These are phyloP conservation scores for Calameuta idolon DNA, from an alignment of 2,888 invertebrate species.

Conservation along the genomic window DNA sequence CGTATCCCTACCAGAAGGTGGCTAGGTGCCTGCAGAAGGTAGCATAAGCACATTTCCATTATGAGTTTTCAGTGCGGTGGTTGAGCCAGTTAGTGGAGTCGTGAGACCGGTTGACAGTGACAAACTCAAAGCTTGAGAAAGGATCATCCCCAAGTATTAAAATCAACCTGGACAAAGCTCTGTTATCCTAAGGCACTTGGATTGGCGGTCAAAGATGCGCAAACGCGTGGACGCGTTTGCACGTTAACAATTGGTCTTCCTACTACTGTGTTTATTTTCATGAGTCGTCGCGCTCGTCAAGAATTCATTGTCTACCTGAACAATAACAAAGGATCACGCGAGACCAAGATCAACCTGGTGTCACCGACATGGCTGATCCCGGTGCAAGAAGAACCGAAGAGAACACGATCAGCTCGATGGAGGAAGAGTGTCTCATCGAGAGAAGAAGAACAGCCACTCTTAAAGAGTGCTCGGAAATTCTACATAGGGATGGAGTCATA, in stretches of 20 bases:
- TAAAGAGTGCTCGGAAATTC: constrained; percentile 75
- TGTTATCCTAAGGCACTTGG: not conserved
- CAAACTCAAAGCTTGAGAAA: not conserved
- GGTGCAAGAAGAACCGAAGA: constrained; percentile 33
- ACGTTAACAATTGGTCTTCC: not conserved
- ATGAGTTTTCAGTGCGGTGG: constrained; percentile 13
- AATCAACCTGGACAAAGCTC: not conserved
- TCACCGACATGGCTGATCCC: constrained; percentile 11
- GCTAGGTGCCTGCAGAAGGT: constrained; percentile 11
- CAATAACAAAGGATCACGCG: constrained; percentile 12
- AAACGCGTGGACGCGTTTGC: not conserved
- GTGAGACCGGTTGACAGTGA: not conserved
- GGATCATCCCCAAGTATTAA: not conserved
- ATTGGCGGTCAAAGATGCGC: not conserved
- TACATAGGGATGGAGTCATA: constrained; percentile 72
- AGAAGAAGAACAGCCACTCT: constrained; percentile 72
- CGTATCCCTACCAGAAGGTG: constrained; percentile 14
- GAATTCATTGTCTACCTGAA: not conserved
- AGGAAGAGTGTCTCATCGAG: constrained; percentile 77
- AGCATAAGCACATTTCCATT: constrained; percentile 23
- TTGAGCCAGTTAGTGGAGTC: not conserved
- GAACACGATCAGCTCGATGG: constrained; percentile 74
- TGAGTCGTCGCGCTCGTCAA: not conserved
- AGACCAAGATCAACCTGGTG: constrained; percentile 7
- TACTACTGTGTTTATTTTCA: not conserved